Evolutionary conservation across 2,797 vertebrate genomes (phyloP).

Genomic region (Lophius americanus): DNA sequence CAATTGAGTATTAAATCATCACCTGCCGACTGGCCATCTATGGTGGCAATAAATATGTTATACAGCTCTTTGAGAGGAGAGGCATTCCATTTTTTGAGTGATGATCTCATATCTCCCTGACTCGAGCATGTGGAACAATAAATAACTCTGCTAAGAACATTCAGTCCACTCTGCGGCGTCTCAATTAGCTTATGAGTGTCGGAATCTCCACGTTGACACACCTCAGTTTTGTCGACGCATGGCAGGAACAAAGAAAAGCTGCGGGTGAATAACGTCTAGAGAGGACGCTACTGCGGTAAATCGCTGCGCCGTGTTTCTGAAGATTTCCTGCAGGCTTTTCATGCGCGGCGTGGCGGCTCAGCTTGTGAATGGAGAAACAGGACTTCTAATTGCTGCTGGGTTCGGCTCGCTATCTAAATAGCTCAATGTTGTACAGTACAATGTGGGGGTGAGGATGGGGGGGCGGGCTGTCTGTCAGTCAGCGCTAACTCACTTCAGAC

Average conservation of each 20-base stretch:
- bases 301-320: conserved; percentile 25
- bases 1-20: conserved; percentile 47
- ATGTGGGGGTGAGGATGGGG: conserved; percentile 33
- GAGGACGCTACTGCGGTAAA: conserved; percentile 29
- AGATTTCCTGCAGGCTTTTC: conserved; percentile 10
- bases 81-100: conserved; percentile 20
- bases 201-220: not conserved
- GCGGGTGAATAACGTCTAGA: conserved; percentile 23
- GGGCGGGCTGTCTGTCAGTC: conserved; percentile 61
- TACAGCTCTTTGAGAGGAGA: conserved; percentile 39
- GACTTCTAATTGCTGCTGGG: conserved; percentile 54
- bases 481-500: conserved; percentile 65
- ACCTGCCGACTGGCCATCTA: conserved; percentile 27
- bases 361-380: conserved; percentile 31
- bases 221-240: conserved; percentile 41
- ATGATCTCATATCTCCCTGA: conserved; percentile 42
- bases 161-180: conserved; percentile 1
- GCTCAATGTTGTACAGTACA: conserved; percentile 67
- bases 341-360: conserved; percentile 34
- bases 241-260: conserved; percentile 33
- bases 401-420: conserved; percentile 52
- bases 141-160: conserved; percentile 36
- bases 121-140: conserved; percentile 37
- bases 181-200: conserved; percentile 28
- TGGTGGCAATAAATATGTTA: conserved; percentile 46